Evolutionary conservation across 2,797 vertebrate genomes (phyloP).

Genomic region (Cercopithecus neglectus): DNA sequence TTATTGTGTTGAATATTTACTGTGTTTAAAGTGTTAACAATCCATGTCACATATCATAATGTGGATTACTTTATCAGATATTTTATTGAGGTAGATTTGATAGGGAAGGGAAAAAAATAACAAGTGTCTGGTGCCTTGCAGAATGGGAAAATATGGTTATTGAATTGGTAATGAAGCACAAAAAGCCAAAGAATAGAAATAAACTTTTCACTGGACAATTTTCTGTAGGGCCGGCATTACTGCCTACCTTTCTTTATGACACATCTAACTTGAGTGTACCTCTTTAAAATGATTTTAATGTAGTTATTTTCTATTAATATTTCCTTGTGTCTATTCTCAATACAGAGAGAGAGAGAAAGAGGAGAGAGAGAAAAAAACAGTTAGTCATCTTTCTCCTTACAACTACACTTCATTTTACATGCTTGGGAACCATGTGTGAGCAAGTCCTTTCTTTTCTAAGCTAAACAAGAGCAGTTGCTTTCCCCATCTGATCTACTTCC

Average conservation of each 20-base stretch:
- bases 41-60: background rate
- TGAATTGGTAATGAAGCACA: background rate
- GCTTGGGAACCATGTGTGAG: constrained; percentile 1
- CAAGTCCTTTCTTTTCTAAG: background rate
- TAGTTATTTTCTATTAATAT: background rate
- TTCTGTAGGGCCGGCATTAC: background rate
- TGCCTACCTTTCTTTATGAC: background rate
- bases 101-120: background rate
- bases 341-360: background rate
- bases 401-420: background rate
- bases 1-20: background rate
- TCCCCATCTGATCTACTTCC: constrained; percentile 33
- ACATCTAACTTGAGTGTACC: background rate
- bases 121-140: background rate
- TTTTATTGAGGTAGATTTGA: background rate
- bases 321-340: background rate
- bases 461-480: constrained; percentile 22
- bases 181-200: background rate
- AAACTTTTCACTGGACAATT: background rate
- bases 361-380: background rate
- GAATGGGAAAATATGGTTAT: background rate
- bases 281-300: background rate
- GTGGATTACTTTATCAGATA: background rate
- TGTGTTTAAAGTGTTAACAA: background rate
- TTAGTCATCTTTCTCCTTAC: constrained; percentile 8